These are phyloP conservation scores for Emydoidea blandingii DNA, from an alignment of 2,797 vertebrate genomes.

Conservation along the genomic window DNA sequence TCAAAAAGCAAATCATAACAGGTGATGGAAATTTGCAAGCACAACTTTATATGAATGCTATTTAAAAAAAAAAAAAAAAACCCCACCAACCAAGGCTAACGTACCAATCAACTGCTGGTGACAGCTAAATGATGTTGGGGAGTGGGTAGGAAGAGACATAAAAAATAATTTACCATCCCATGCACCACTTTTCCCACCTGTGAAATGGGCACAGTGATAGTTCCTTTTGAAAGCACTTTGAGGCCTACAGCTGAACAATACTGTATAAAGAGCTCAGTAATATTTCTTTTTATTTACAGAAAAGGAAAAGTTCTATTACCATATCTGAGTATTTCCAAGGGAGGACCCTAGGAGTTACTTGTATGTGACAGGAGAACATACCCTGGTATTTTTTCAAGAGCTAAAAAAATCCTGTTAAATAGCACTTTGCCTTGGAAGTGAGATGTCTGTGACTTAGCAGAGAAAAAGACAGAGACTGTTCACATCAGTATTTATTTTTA, in stretches of 20 bases:
- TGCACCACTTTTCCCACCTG: background rate
- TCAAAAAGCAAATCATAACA: fast-evolving
- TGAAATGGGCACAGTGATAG: background rate
- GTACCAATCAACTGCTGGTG: background rate
- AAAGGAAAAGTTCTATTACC: background rate
- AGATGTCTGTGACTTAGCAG: background rate
- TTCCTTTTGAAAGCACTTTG: background rate
- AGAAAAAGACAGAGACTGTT: background rate
- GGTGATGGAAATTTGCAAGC: background rate
- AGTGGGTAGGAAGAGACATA: background rate
- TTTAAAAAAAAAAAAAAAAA: fast-evolving
- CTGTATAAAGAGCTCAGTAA: background rate
- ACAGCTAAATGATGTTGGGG: background rate
- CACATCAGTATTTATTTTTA: background rate
- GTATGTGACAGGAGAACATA: background rate
- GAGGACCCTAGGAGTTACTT: background rate
- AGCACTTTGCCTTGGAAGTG: background rate
- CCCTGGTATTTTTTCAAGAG: background rate
- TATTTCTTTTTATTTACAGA: background rate
- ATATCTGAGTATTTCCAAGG: background rate
- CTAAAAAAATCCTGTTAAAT: background rate
- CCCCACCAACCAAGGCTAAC: background rate
- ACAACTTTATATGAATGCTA: background rate
- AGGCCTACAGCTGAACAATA: background rate
- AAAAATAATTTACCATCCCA: background rate